Evolutionary conservation across 2,888 invertebrate genomes (phyloP).

Genomic region (Nomada fucata): DNA sequence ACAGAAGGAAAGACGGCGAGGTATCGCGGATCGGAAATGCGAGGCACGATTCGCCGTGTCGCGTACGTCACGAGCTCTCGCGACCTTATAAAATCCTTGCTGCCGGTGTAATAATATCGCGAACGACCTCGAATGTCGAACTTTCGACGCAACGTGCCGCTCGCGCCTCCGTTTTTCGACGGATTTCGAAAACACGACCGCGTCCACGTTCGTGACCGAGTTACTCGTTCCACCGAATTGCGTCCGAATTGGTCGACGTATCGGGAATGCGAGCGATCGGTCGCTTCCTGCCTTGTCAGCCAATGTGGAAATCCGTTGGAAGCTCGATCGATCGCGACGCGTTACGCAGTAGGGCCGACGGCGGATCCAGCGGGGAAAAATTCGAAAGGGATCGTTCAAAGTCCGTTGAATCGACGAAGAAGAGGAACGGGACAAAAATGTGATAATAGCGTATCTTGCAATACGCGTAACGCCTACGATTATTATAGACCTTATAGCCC

Average conservation of each 20-base stretch:
- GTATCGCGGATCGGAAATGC: conserved; percentile 60
- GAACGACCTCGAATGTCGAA: conserved; percentile 41
- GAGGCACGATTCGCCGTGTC: conserved; percentile 61
- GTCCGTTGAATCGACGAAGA: not conserved
- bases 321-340: not conserved
- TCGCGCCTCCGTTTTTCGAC: not conserved
- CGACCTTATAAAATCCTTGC: conserved; percentile 69
- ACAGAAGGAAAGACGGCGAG: not conserved
- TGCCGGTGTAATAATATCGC: conserved; percentile 8
- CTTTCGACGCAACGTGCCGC: conserved; percentile 30
- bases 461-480: too few relatives aligned
- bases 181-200: conserved; percentile 24
- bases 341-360: not conserved
- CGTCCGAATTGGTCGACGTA: not conserved
- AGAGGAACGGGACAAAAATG: not conserved
- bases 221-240: conserved; percentile 8
- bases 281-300: conserved; percentile 22
- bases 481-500: too few relatives aligned
- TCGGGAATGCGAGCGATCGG: not conserved
- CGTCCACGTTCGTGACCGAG: not conserved
- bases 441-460: too few relatives aligned
- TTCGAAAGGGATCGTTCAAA: too few relatives aligned
- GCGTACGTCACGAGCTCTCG: conserved; percentile 53
- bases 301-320: conserved; percentile 25
- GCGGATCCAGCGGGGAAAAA: not conserved